These are phyloP conservation scores for Empidonax traillii DNA, from an alignment of 2,113 vertebrate genomes.

Conservation along the genomic window DNA sequence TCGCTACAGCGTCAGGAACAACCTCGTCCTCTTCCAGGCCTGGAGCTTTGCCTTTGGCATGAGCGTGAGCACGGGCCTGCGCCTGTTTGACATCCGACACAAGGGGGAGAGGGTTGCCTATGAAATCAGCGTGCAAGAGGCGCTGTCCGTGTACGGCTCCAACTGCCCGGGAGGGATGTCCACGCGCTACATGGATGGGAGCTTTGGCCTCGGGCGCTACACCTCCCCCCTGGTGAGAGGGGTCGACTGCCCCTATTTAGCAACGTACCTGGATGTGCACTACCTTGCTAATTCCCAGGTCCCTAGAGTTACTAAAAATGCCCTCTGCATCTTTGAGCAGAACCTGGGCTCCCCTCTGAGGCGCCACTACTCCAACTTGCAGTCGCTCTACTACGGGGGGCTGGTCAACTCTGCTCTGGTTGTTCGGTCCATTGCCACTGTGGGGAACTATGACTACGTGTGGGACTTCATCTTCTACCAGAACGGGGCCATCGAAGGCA, in stretches of 20 bases:
- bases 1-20: no score
- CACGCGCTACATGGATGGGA: constrained; percentile 86
- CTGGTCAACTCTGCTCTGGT: constrained; percentile 82
- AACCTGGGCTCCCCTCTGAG: constrained; percentile 83
- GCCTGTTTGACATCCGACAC: constrained; percentile 83
- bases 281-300: background rate
- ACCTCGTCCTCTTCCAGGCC: no score
- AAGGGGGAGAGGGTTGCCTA: constrained; percentile 81
- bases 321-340: constrained; percentile 89
- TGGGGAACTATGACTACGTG: constrained; percentile 87
- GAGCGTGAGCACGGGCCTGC: constrained; percentile 66
- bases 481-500: constrained; percentile 83
- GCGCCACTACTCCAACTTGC: constrained; percentile 83
- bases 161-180: constrained; percentile 80
- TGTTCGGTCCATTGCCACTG: constrained; percentile 79
- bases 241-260: constrained; percentile 83
- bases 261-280: background rate
- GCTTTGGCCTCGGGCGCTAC: constrained; percentile 83
- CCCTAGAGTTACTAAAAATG: no score
- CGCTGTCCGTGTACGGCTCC: constrained; percentile 84
- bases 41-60: no score
- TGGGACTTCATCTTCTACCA: constrained; percentile 90
- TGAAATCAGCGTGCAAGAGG: constrained; percentile 88
- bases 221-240: constrained; percentile 82
- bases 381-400: constrained; percentile 79